Percentiles rank a stretch among this genome's conserved stretches.
phyloP scores from a whole-genome alignment of 2,797 vertebrate species.

The Coregonus ussuriensis region DNA sequence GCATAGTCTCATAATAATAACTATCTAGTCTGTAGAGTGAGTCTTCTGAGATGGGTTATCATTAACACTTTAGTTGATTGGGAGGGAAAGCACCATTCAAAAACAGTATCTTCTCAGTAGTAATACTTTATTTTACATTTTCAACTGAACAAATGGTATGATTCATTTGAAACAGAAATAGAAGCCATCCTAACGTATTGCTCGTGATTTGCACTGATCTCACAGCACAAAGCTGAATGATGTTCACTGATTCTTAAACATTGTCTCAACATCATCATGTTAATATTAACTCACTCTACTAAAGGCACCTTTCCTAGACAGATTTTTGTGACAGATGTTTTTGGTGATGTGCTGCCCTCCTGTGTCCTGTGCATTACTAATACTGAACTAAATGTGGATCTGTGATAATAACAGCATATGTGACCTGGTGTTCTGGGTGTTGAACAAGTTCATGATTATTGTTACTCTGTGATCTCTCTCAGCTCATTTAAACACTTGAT shows the following conservation, averaged over 20 bases:
- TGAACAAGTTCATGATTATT: constrained; percentile 19
- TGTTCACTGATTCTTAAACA: not conserved
- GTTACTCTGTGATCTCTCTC: constrained; percentile 45
- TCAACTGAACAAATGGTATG: not conserved
- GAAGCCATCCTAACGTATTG: not conserved
- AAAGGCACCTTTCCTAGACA: not conserved
- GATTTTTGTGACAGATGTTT: not conserved
- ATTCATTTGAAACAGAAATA: not conserved
- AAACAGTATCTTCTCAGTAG: not conserved
- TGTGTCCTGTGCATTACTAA: not conserved
- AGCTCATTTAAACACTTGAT: constrained; percentile 98
- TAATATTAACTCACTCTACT: not conserved
- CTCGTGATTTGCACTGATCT: not conserved
- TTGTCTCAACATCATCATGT: not conserved
- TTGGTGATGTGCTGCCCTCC: not conserved
- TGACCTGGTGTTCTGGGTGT: not conserved
- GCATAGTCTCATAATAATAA: not conserved
- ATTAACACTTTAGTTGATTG: not conserved
- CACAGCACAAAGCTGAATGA: not conserved
- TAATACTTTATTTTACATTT: not conserved
- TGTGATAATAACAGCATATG: not conserved
- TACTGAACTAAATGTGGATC: not conserved
- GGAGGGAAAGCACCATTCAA: not conserved
- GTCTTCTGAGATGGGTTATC: not conserved
- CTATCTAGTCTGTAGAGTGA: not conserved